Evolutionary conservation across 2,888 invertebrate genomes (phyloP).

Genomic region (Xanthorhoe spadicearia): DNA sequence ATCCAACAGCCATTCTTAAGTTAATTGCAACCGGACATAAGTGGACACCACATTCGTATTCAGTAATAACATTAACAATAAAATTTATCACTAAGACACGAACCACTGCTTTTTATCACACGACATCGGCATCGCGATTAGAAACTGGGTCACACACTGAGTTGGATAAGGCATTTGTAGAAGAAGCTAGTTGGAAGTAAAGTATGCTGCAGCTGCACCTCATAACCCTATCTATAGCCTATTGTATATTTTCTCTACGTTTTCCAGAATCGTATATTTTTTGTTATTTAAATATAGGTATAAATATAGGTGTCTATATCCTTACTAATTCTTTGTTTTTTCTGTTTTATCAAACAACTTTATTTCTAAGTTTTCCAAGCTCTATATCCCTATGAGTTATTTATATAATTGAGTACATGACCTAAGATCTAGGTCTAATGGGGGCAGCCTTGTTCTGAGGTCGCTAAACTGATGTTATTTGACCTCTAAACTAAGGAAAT

Average conservation of each 20-base stretch:
- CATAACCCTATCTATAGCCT: too few relatives aligned
- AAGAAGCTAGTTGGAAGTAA: too few relatives aligned
- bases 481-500: not conserved
- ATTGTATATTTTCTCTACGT: too few relatives aligned
- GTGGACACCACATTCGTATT: not conserved
- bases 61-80: not conserved
- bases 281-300: too few relatives aligned
- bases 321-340: not conserved
- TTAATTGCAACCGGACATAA: too few relatives aligned
- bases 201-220: too few relatives aligned
- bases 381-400: not conserved
- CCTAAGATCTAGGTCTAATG: not conserved
- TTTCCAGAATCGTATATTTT: too few relatives aligned
- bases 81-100: not conserved
- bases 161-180: not conserved
- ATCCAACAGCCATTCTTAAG: too few relatives aligned
- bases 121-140: not conserved
- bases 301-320: not conserved
- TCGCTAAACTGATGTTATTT: not conserved
- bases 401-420: not conserved
- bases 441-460: not conserved
- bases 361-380: not conserved
- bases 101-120: not conserved
- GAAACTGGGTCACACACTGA: not conserved
- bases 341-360: not conserved